Evolutionary conservation across 1,140 invertebrate species (phyloP), one percentile per base, ranked within the genome.

Genomic region (Amphibalanus amphitrite): DNA sequence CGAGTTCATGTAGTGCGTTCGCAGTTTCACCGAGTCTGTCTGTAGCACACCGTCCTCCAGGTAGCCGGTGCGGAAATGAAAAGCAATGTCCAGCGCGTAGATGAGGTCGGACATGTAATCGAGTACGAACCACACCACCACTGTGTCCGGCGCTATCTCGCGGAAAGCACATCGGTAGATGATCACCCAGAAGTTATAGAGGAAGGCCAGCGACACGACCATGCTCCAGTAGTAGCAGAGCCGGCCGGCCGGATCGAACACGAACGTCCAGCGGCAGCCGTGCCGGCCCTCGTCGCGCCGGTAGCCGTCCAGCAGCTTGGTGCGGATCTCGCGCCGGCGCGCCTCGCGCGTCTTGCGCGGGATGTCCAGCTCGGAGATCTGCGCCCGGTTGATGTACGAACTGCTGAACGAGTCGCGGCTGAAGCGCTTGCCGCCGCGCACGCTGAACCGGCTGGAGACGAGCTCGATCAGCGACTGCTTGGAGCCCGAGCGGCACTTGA

Each of bases 111-210:
- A 93, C 75, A 95, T 87, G 82, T 98, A 98, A 82, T 98, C 95
- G 78, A 98, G 83, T 77, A 90, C 91, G 80, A 98, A 97, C 96
- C 96, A 98, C 74, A 95, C 86, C 72, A 91, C 85, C 69, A 95
- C 85, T 73, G 91, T 95, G 77, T 93, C 87, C 68, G 72, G 29
- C 70, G 77, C 82, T 67, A 87, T 86, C 77, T 87, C 93, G 82
- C 92, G 90, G 82, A 98, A 98, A 81, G 95, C 92, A 85, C 96
- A 97, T 80, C 95, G 88, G 85, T 97, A 98, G 77, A 97, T 95
- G 82, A 97, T 94, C 78, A 97, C 93, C 95, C 94, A 97, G 79
- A 98, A 96, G 83, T 98, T 98, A 84, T 98, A 98, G 72, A 98
- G 87, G 82, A 98, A 98, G 76, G 95, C 95, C 75, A 98, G 85